Base-by-base conservation (phyloP, 2,797 vertebrate species). In the Xerus rutilus region DNA sequence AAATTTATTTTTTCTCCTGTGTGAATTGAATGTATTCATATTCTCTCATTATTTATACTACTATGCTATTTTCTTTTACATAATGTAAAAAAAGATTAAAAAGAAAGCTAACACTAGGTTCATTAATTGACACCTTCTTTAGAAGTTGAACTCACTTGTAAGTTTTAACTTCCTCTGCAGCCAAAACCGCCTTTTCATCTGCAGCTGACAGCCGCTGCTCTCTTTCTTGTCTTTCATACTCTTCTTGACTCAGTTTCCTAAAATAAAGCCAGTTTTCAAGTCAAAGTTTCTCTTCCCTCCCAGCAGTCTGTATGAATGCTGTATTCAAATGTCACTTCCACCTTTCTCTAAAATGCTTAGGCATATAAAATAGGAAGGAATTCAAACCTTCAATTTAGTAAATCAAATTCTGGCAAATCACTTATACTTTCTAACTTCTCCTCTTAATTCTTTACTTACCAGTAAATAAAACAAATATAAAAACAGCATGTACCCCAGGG, bases 191-290 rank as follows among this genome's bases (percentile, higher is more conserved):
- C 97, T 99, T 99, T 47, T 99, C 99, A 90, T 99, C 99, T 35
- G 99, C 99, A 96, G 99, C 99, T 0, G 99, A 98, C 59, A 99
- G 98, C 97, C 99, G 99, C 78, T 97, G 99, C 97, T 99, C 99
- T 97, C 99, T 99, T 97, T 99, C 99, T 77, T 99, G 99, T 21
- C 99, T 99, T 96, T 99, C 99, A 67, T 99, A 98, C 92, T 99
- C 99, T 91, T 99, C 99, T 94, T 99, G 99, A 0, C 99, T 99
- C 96, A 99, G 92, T 96, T 99, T 99, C 98, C 99, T 99, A 98
- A 83, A 95, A 91, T 35, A 74, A 85, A 93, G 91, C 23, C 65
- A 59, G 30, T 1, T 86, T 54, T 81, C 86, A 59, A n/a, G 15
- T 28, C 7, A 13, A 20, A 23, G 12, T 21, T 35, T 93, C 67